phyloP scores from a whole-genome alignment of 2,113 vertebrate species.

The Caretta caretta region DNA sequence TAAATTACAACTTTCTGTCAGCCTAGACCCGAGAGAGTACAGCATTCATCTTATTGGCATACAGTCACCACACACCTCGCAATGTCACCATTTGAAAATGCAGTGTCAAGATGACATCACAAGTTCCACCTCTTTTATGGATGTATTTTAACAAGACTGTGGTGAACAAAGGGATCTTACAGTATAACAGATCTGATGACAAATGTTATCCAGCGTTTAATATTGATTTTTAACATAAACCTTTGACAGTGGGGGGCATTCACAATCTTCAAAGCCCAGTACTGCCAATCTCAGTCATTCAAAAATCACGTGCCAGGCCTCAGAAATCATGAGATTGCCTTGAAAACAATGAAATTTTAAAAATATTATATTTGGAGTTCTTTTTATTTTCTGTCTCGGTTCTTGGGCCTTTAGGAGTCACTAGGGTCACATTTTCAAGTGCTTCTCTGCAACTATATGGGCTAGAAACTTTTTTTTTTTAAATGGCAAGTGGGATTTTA shows the following conservation, averaged over 20 bases:
- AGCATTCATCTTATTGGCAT: constrained; percentile 13
- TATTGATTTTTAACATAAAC: background rate
- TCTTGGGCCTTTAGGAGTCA: background rate
- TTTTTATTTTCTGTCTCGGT: background rate
- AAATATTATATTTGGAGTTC: background rate
- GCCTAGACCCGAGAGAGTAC: background rate
- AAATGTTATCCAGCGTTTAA: background rate
- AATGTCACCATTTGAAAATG: background rate
- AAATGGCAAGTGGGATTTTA: background rate
- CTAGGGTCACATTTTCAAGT: background rate
- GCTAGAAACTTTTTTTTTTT: background rate
- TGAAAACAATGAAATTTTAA: background rate
- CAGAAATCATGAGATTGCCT: background rate
- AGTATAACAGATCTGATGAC: background rate
- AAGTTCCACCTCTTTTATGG: background rate
- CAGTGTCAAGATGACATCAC: background rate
- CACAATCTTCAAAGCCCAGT: background rate
- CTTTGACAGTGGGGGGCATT: background rate
- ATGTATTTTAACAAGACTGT: background rate
- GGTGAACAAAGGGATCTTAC: background rate
- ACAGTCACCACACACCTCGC: background rate
- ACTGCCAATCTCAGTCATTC: background rate
- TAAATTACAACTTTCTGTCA: constrained; percentile 3
- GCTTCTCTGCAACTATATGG: background rate
- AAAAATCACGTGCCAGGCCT: background rate